Base-by-base conservation (phyloP, 1,140 invertebrate genomes). In the Tetramorium parvispinum region DNA sequence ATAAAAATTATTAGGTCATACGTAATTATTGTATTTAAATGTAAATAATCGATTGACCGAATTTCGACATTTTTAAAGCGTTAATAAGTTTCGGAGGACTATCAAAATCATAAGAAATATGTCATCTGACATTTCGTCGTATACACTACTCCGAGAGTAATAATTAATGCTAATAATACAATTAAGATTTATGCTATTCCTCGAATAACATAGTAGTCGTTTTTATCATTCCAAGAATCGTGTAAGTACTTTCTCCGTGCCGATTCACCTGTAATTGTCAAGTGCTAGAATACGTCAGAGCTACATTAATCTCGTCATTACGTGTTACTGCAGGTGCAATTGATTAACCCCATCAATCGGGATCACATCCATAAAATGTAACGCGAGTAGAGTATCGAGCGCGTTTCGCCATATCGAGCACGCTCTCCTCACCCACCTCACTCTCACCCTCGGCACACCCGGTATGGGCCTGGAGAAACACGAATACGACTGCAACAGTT, bases 371-470 rank as follows among this genome's bases (percentile, higher is more conserved):
- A 21, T 59, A 21, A 51, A 59, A 24, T 21, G 51, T 57, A 57
- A 82, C 16, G 18, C 37, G 21, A 77, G 40, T 8, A 10, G 40
- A 75, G 32, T 75, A 75, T 46, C 13, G 10, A 71, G 16, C 24
- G n/a, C 16, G 43, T 78, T 78, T 63, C 59, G 37, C 27, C 76
- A 79, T 49, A 66, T 66, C 61, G n/a, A 61, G 40, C 75, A 61
- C 61, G 46, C 40, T 68, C 32, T 66, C 32, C 37, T 65, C 46
- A 43, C n/a, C 55, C 49, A 68, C 0, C 3, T 73, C 18, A 85
- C 79, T 90, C 87, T 89, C 81, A 85, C 86, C 68, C 21, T 21
- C 21, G 65, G 32, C 32, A 55, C 79, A 71, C 77, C 79, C 79
- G 75, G 65, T 88, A 81, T 75, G 85, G 70, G 66, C 51, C 79